Conservation (phyloP, 2,888 invertebrate genomes). For the Beris chalybata region DNA sequence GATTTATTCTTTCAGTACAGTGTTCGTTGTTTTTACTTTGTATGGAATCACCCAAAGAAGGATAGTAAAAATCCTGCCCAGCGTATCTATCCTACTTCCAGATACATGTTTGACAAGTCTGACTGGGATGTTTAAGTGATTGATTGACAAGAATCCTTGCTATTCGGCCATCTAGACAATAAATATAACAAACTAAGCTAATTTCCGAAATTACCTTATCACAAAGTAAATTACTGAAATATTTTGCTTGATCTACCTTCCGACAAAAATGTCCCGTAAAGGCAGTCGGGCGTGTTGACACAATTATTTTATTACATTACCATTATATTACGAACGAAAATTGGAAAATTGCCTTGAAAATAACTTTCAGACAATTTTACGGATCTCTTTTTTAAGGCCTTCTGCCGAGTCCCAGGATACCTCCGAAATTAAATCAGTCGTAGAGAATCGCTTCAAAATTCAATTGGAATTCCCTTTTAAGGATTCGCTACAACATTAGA, state of each 20-base stretch:
- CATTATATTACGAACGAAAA: constrained; percentile 12
- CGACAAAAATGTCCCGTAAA: not conserved
- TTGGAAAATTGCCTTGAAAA: constrained; percentile 36
- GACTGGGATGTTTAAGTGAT: too few relatives aligned
- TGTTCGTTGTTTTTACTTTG: too few relatives aligned
- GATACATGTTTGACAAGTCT: too few relatives aligned
- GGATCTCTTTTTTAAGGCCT: not conserved
- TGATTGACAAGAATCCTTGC: too few relatives aligned
- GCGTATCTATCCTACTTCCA: too few relatives aligned
- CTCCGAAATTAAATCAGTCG: constrained; percentile 22
- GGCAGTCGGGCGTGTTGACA: constrained; percentile 11
- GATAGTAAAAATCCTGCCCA: too few relatives aligned
- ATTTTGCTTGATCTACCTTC: not conserved
- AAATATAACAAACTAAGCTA: too few relatives aligned
- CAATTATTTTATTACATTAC: constrained; percentile 33
- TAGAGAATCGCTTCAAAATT: constrained; percentile 22
- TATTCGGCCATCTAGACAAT: too few relatives aligned
- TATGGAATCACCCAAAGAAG: too few relatives aligned
- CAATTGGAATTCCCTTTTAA: constrained; percentile 11
- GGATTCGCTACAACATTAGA: too few relatives aligned
- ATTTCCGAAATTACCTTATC: constrained; percentile 4
- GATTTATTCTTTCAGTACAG: too few relatives aligned
- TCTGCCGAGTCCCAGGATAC: not conserved
- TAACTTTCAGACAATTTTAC: constrained; percentile 12
- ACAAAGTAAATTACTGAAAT: constrained; percentile 13